Evolutionary conservation across 2,888 invertebrate species (phyloP), one percentile per base, ranked within the genome.

Genomic region (Lasioglossum leucozonium): DNA sequence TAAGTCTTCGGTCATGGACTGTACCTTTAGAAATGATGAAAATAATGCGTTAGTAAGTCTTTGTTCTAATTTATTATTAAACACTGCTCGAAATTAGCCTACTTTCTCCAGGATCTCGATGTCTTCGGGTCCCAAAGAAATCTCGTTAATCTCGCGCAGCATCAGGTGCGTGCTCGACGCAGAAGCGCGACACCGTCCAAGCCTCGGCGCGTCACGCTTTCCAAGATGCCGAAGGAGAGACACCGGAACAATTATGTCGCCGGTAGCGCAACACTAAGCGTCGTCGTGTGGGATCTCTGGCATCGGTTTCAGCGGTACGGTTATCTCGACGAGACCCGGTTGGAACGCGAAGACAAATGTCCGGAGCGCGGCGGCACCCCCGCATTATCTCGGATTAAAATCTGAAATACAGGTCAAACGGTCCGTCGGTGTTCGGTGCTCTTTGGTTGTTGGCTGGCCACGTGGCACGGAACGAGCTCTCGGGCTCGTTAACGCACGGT

Each of bases 351-450:
- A 92, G 92, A 92, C 92, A 92, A 94, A 93, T 92, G 93, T 92
- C 82, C 91, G 67, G 67, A 62, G 67, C 89, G 91, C 87, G 91
- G 91, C 91, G 92, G 92, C 93, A 93, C 93, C 92, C 91, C 87
- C 92, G 88, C 89, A 84, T 93, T 93, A 94, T 94, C 94, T 91
- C 73, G 83, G 87, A 91, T 91, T 88, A 90, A 91, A 92, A 94
- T 94, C 94, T 92, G 82, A 91, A 91, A 89, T 87, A 89, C 81
- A 79, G 86, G 86, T 88, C 86, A 79, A 87, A 89, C 81, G 86
- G 85, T 91, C 87, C 82, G 85, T 84, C 85, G 86, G 55, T 22
- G 67, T 73, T 75, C 75, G 76, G 89, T 22, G 55, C n/a, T n/a
- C n/a, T 55, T 55, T 55, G 55, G 55, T 4, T 11, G 11, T 55